Percentiles rank a stretch among this genome's conserved stretches.
Evolutionary conservation across 1,140 invertebrate genomes (phyloP).

Genomic region (Probaryconus sp.): DNA sequence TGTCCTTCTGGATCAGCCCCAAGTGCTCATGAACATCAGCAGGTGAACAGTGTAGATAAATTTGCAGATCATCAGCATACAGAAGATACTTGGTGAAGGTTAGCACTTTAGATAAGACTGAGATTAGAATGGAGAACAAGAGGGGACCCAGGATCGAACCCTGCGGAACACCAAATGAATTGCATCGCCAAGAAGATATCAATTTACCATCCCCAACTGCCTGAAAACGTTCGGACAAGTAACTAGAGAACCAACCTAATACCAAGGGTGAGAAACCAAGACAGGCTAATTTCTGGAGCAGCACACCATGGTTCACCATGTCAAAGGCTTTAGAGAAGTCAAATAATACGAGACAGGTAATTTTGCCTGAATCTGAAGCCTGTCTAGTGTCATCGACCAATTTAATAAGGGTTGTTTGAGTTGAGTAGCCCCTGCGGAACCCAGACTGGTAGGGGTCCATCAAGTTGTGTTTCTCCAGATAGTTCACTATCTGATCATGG

Average conservation of each 20-base stretch:
- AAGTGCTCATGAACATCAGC: neutral
- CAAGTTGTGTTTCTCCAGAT: neutral
- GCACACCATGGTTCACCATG: neutral
- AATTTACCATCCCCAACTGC: neutral
- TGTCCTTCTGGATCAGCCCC: too few relatives aligned
- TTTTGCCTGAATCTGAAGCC: neutral
- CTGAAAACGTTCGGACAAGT: neutral
- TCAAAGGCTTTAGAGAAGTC: conserved; percentile 20
- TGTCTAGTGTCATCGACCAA: neutral
- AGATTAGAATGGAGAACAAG: neutral
- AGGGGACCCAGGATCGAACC: conserved; percentile 3
- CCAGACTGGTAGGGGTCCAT: conserved; percentile 3
- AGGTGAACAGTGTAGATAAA: neutral
- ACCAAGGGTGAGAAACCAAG: neutral
- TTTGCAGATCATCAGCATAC: neutral
- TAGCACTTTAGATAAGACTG: neutral
- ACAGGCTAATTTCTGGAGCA: neutral
- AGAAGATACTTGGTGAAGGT: neutral
- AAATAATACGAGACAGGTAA: conserved; percentile 5
- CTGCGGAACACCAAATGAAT: neutral
- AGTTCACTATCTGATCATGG: neutral
- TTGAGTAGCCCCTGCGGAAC: neutral
- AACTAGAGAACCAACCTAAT: neutral
- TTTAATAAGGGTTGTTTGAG: neutral
- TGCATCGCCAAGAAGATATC: neutral